Conservation (phyloP, 1,140 invertebrate species). For the Idris sp. region DNA sequence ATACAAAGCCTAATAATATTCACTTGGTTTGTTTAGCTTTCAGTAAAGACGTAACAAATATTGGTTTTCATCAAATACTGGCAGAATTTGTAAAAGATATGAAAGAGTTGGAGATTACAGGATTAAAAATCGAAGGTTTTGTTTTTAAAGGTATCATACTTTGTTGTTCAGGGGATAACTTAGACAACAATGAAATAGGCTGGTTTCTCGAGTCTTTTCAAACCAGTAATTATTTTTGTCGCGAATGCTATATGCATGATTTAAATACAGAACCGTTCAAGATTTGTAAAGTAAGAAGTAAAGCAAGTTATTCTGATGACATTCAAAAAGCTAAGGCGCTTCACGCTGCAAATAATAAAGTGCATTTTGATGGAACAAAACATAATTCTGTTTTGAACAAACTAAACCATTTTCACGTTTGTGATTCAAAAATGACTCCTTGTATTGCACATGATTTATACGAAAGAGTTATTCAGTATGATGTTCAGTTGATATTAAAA, state of each 20-base stretch:
- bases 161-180: slow-evolving; percentile 58
- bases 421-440: slow-evolving; percentile 22
- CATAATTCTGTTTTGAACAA: slow-evolving; percentile 39
- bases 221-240: slow-evolving; percentile 54
- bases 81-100: slow-evolving; percentile 28
- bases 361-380: slow-evolving; percentile 34
- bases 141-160: slow-evolving; percentile 42
- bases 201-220: slow-evolving; percentile 57
- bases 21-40: slow-evolving; percentile 19
- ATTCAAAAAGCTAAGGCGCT: not conserved
- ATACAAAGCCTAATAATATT: slow-evolving; percentile 33
- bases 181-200: slow-evolving; percentile 60
- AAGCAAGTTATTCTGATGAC: slow-evolving; percentile 15
- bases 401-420: slow-evolving; percentile 47
- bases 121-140: slow-evolving; percentile 16
- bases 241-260: slow-evolving; percentile 48
- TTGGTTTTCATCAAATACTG: slow-evolving; percentile 44
- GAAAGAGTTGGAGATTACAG: slow-evolving; percentile 27
- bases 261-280: slow-evolving; percentile 20
- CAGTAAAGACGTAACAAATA: slow-evolving; percentile 32
- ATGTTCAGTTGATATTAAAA: slow-evolving; percentile 36
- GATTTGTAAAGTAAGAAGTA: slow-evolving; percentile 18
- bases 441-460: slow-evolving; percentile 38
- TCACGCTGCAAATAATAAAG: not conserved
- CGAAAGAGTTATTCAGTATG: slow-evolving; percentile 43